A percentile compares a stretch with the other conserved stretches of the same genome.
phyloP scores from a whole-genome alignment of 2,888 invertebrate species.

The Sminthurides aquaticus region DNA sequence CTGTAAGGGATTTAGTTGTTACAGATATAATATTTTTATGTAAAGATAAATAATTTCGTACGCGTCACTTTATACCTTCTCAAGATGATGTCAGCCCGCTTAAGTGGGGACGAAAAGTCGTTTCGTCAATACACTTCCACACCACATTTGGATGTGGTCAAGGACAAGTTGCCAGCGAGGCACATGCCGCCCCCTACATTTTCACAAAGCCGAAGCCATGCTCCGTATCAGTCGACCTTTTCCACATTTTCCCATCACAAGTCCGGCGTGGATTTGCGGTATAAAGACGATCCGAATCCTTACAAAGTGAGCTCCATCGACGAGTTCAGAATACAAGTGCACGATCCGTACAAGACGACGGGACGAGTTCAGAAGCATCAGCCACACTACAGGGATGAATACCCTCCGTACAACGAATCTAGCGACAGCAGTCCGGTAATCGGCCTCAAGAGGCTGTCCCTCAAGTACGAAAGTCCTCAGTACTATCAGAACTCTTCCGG shows the following conservation, averaged over 20 bases:
- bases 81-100: slow-evolving; percentile 21
- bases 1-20: too few relatives aligned
- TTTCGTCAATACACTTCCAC: slow-evolving; percentile 41
- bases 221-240: slow-evolving; percentile 26
- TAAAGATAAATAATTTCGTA: too few relatives aligned
- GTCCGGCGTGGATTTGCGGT: slow-evolving; percentile 29
- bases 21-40: too few relatives aligned
- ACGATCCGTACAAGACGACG: slow-evolving; percentile 36
- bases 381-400: not conserved
- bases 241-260: slow-evolving; percentile 36
- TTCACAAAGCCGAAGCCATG: not conserved
- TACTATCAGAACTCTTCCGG: slow-evolving; percentile 20
- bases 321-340: slow-evolving; percentile 41
- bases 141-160: slow-evolving; percentile 34
- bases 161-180: not conserved
- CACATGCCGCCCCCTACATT: slow-evolving; percentile 3
- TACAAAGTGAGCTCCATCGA: slow-evolving; percentile 43
- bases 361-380: not conserved
- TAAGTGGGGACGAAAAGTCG: slow-evolving; percentile 29
- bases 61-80: too few relatives aligned
- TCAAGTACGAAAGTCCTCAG: slow-evolving; percentile 21
- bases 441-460: slow-evolving; percentile 11
- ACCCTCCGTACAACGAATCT: not conserved
- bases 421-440: not conserved
- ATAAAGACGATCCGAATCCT: slow-evolving; percentile 43